Evolutionary conservation across 2,888 invertebrate genomes (phyloP), one percentile per base, ranked within the genome.

Genomic region (Aphodius granarius): DNA sequence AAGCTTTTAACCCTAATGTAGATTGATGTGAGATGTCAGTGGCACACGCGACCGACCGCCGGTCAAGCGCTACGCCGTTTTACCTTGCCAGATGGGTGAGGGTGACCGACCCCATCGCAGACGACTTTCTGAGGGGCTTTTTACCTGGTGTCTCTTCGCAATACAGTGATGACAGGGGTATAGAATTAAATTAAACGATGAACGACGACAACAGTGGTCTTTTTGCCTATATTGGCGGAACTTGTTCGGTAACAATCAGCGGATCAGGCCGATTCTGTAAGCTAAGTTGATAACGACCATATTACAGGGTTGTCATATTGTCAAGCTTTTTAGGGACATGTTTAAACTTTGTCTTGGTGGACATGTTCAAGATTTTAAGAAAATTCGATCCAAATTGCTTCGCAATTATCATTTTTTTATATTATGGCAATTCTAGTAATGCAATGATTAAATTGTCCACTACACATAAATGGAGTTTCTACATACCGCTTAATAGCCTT

Each of bases 1-100:
- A 87, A 86, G 83, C 87, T 86, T 87, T 86, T 87, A 87, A 84
- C 86, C 82, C 82, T 87, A 87, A 87, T 86, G 84, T 86, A 86
- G 86, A 87, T 87, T 86, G 86, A 87, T 87, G 86, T 80, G 82
- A 76, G 80, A 82, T 82, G 85, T 83, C 84, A 79, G 82, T 76
- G 77, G 73, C 79, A 79, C 84, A 84, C 84, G 84, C 84, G 84
- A 84, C 83, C 78, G 76, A 77, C 77, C 80, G 72, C 72, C 73
- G 80, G 80, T 80, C 81, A 81, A 78, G 76, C 72, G 78, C 43
- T 43, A 43, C 73, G 75, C 73, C 66, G 72, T 68, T 20, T 68
- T 68, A 21, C 68, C 68, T 22, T 68, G 22, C 68, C 22, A 21
- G 68, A 68, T 68, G 43, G 43, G 68, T 70, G 73, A 76, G 75